These are phyloP conservation scores for Platycercus adscitus DNA, from an alignment of 2,113 vertebrate genomes.

Conservation along the genomic window DNA sequence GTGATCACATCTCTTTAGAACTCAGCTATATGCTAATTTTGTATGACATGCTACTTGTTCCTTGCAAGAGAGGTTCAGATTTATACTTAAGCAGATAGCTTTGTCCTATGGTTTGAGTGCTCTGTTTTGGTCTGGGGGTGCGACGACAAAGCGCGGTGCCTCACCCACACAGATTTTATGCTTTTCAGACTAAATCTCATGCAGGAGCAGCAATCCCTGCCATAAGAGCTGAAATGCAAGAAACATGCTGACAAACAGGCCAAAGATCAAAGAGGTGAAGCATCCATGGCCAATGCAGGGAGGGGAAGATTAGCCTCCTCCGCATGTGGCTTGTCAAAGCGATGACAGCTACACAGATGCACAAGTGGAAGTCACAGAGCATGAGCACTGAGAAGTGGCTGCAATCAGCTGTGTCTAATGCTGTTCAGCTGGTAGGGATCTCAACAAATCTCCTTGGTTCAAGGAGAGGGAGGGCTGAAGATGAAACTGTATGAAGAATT, in stretches of 20 bases:
- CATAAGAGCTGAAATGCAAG: not conserved
- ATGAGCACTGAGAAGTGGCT: not conserved
- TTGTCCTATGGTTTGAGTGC: not conserved
- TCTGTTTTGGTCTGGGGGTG: not conserved
- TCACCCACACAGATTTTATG: not conserved
- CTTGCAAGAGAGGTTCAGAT: not conserved
- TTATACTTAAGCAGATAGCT: not conserved
- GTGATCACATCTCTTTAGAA: not conserved
- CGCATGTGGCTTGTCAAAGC: accelerated
- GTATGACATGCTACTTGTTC: accelerated
- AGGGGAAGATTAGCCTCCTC: not conserved
- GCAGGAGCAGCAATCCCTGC: not conserved
- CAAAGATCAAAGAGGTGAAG: constrained; percentile 1
- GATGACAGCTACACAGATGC: accelerated
- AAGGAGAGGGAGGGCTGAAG: not conserved
- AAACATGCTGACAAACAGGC: not conserved
- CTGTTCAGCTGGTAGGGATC: not conserved
- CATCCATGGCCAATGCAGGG: not conserved
- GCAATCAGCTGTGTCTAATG: not conserved
- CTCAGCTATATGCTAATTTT: not conserved
- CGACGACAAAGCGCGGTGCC: not conserved
- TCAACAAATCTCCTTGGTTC: not conserved
- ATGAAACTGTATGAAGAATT: not conserved
- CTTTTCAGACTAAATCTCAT: constrained; percentile 7
- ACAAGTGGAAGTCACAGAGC: not conserved